A percentile compares a stretch with the other conserved stretches of the same genome.
Conservation (phyloP, 2,113 vertebrate species). For the Microcebus ravelobensis region DNA sequence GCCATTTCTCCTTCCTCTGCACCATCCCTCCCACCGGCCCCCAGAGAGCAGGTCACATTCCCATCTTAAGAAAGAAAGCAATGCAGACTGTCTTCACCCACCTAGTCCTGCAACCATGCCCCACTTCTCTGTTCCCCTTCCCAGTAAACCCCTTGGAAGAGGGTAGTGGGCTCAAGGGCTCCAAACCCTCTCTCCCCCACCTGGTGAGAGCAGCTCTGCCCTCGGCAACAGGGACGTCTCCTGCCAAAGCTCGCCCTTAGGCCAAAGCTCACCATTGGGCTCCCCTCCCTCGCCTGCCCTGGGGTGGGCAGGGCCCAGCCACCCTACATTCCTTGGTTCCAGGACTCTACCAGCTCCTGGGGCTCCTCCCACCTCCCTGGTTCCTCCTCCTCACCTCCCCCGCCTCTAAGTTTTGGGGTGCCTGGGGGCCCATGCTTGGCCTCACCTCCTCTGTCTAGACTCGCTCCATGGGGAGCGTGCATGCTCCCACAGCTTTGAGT, state of each 20-base stretch:
- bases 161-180: rapidly evolving
- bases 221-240: rapidly evolving
- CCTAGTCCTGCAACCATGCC: rapidly evolving
- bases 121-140: not conserved
- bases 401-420: not conserved
- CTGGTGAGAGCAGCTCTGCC: rapidly evolving
- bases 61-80: not conserved
- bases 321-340: not conserved
- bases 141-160: not conserved
- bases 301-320: not conserved
- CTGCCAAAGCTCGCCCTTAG: too few species aligned
- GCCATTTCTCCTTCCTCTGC: rapidly evolving
- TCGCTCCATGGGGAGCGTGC: rapidly evolving
- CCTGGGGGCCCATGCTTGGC: not conserved
- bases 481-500: too few species aligned
- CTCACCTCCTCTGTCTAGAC: not conserved
- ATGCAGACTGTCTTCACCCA: too few species aligned
- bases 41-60: rapidly evolving
- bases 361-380: not conserved
- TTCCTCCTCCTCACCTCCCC: not conserved
- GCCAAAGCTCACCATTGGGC: not conserved
- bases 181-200: not conserved
- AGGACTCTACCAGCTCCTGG: not conserved
- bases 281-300: too few species aligned
- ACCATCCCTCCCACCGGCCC: not conserved